Evolutionary conservation across 2,797 vertebrate genomes (phyloP).

Genomic region (Pseudomugil gertrudae): DNA sequence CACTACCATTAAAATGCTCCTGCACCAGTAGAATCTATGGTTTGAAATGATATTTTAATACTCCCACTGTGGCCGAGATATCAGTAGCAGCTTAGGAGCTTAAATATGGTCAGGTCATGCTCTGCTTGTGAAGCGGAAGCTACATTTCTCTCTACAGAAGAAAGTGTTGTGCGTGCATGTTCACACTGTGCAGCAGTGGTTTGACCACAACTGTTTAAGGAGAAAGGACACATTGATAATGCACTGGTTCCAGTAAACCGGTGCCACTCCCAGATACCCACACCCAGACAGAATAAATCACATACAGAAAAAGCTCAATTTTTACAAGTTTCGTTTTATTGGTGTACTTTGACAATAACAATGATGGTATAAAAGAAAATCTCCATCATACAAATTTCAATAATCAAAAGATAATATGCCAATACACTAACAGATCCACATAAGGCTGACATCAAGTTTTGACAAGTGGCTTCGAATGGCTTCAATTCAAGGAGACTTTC

Average conservation of each 20-base stretch:
- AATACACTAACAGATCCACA: constrained; percentile 79
- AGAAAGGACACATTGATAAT: too few relatives aligned
- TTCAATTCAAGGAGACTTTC: constrained; percentile 76
- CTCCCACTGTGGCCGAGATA: neutral
- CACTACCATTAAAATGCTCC: neutral
- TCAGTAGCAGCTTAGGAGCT: constrained; percentile 7
- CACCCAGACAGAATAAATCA: neutral
- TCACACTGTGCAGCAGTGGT: neutral
- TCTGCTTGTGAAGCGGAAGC: constrained; percentile 13
- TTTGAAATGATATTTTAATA: constrained; percentile 7
- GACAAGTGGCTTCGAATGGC: constrained; percentile 82
- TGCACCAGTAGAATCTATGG: neutral
- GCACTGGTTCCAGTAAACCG: neutral
- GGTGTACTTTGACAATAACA: constrained; percentile 82
- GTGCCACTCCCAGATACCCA: rapidly evolving
- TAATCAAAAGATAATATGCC: constrained; percentile 82
- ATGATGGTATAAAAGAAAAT: constrained; percentile 84
- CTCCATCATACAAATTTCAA: constrained; percentile 82
- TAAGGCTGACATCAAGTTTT: constrained; percentile 84
- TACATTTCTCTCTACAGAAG: constrained; percentile 23
- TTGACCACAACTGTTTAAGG: constrained; percentile 5
- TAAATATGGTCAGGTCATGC: constrained; percentile 2
- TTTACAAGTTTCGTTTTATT: constrained; percentile 81
- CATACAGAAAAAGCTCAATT: constrained; percentile 15
- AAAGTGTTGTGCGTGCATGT: neutral